Evolutionary conservation across 2,113 vertebrate genomes (phyloP).

Genomic region (Donacobius atricapilla): DNA sequence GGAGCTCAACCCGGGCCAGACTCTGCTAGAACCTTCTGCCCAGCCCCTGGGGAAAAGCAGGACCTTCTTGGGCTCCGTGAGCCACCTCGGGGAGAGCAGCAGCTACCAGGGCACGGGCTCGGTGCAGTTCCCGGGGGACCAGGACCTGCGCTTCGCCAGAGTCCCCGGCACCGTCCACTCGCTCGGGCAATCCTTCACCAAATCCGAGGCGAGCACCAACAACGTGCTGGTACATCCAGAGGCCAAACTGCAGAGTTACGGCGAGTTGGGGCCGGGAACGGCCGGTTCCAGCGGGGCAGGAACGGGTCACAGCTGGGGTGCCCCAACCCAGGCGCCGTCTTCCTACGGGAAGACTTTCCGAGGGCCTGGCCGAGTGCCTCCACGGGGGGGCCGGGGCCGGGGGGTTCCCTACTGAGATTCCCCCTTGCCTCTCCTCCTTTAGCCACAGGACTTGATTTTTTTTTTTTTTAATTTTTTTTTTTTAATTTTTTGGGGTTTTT

Average conservation of each 20-base stretch:
- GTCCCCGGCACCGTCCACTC: constrained; percentile 68
- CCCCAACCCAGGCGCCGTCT: constrained; percentile 57
- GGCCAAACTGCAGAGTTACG: constrained; percentile 72
- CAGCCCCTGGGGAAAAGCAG: constrained; percentile 79
- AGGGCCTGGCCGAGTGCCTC: constrained; percentile 70
- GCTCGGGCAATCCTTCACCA: constrained; percentile 70
- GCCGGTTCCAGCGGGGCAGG: constrained; percentile 65
- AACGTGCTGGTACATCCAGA: constrained; percentile 72
- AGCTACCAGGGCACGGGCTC: constrained; percentile 80
- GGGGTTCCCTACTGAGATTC: constrained; percentile 76
- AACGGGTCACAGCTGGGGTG: constrained; percentile 69
- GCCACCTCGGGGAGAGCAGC: constrained; percentile 79
- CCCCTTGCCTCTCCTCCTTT: constrained; percentile 49
- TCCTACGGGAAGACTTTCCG: constrained; percentile 73
- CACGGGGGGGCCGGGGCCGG: constrained; percentile 77
- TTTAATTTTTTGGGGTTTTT: background rate
- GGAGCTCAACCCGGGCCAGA: constrained; percentile 70
- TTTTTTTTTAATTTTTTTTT: no score
- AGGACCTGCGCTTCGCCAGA: constrained; percentile 91
- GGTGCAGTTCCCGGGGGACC: constrained; percentile 90
- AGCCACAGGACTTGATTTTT: constrained; percentile 21
- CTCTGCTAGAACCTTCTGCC: constrained; percentile 72
- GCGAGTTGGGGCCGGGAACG: constrained; percentile 64
- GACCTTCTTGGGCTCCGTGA: constrained; percentile 80
- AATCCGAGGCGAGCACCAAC: constrained; percentile 74